A percentile compares a stretch with the other conserved stretches of the same genome.
Conservation (phyloP, 2,113 vertebrate species). For the Carassius auratus region DNA sequence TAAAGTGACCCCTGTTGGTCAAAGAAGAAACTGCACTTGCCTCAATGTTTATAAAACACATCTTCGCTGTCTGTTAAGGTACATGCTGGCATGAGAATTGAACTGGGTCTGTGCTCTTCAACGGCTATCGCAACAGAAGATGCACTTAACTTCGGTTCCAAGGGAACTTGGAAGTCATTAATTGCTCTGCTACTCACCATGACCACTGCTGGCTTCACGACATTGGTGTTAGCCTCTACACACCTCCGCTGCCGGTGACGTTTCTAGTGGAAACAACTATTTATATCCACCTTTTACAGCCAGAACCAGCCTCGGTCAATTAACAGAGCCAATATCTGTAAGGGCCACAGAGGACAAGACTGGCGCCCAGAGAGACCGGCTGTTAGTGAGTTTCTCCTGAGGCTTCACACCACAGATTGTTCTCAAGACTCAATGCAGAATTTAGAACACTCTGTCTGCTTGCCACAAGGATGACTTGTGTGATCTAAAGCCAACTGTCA, state of each 20-base stretch:
- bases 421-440: constrained; percentile 28
- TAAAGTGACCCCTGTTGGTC: constrained; percentile 46
- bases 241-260: constrained; percentile 42
- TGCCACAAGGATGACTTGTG: not conserved
- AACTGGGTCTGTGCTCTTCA: constrained; percentile 2
- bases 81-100: not conserved
- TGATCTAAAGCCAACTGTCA: constrained; percentile 38
- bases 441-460: not conserved
- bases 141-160: constrained; percentile 55
- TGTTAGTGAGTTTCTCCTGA: constrained; percentile 42
- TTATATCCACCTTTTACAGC: constrained; percentile 55
- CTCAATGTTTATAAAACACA: not conserved
- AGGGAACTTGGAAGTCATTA: constrained; percentile 51
- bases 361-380: constrained; percentile 13
- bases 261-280: constrained; percentile 55
- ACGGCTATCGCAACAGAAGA: constrained; percentile 26
- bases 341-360: constrained; percentile 33
- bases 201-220: constrained; percentile 22
- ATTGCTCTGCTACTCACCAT: constrained; percentile 58
- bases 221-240: constrained; percentile 33
- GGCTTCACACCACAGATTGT: constrained; percentile 58
- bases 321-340: constrained; percentile 40
- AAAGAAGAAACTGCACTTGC: not conserved
- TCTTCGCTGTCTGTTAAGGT: not conserved
- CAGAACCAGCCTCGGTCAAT: constrained; percentile 43